Conservation (phyloP, 2,797 vertebrate genomes). For the Myoxocephalus aenaeus region DNA sequence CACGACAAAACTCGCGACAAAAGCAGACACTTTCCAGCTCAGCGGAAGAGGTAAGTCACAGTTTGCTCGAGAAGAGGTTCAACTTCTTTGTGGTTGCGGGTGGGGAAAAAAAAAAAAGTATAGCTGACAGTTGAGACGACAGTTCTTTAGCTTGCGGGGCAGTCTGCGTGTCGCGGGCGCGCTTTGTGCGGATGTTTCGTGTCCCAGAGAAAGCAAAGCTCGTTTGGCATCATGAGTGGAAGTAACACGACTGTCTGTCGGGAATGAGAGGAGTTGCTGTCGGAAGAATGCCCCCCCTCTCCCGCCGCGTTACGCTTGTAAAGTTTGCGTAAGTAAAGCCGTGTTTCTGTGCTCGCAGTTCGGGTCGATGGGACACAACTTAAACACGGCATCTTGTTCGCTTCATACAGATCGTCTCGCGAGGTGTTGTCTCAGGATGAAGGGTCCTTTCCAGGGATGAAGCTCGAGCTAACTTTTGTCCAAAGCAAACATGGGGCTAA, state of each 20-base stretch:
- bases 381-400: not conserved
- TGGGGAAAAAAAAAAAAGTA: not conserved
- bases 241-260: not conserved
- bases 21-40: not conserved
- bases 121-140: constrained; percentile 17
- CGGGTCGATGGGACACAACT: not conserved
- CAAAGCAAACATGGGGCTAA: not conserved
- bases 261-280: constrained; percentile 23
- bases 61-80: not conserved
- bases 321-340: constrained; percentile 24
- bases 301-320: not conserved
- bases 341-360: constrained; percentile 11
- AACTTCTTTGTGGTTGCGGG: constrained; percentile 4
- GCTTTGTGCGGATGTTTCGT: not conserved
- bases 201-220: not conserved
- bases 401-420: not conserved
- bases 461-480: not conserved
- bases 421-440: not conserved
- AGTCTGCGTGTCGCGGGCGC: not conserved
- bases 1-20: not conserved
- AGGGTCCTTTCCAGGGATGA: not conserved
- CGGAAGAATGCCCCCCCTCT: constrained; percentile 31
- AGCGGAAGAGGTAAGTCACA: constrained; percentile 55
- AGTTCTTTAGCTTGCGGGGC: not conserved
- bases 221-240: not conserved